Evolutionary conservation across 2,888 invertebrate genomes (phyloP), one percentile per base, ranked within the genome.

Genomic region (Erebia aethiops): DNA sequence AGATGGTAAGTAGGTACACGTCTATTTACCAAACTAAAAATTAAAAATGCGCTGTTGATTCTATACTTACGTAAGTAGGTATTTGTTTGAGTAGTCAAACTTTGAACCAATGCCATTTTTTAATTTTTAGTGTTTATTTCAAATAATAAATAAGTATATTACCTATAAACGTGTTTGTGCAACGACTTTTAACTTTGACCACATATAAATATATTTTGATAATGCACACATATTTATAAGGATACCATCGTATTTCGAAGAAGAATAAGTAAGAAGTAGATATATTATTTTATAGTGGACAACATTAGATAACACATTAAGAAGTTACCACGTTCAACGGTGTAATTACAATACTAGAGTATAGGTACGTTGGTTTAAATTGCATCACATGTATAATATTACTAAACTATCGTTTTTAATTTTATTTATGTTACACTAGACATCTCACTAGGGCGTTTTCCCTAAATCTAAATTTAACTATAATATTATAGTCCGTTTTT

Each of bases 401-500:
- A 83, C 81, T 86, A 84, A 84, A 82, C 84, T 86, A 84, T 84
- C 74, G 16, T 61, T 63, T 75, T 80, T 80, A 82, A 74, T 76
- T 72, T 73, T 75, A 75, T 67, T 77, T 81, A 77, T 75, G 9
- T 49, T 49, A 62, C 62, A 77, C 82, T 81, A 86, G 84, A 87
- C 83, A 85, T 88, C 87, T 89, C 86, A 89, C 87, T 88, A 87
- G 83, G 77, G 61, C 62, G 57, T 67, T 70, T 56, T 66, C 66
- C 43, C 67, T 71, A 64, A 73, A 26, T 74, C 71, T 56, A 67
- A 52, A 11, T 26, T 46, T 26, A 56, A 63, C 26, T 26, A 63
- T 63, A 63, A 21, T 49, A 43, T 11, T 43, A 35, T 35, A 35
- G 35, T 35, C 35, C 35, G 35, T 35, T 35, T 35, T 7, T 35